A percentile compares a stretch with the other conserved stretches of the same genome.
phyloP scores from a whole-genome alignment of 2,888 invertebrate genomes.

The Nephrotoma appendiculata region DNA sequence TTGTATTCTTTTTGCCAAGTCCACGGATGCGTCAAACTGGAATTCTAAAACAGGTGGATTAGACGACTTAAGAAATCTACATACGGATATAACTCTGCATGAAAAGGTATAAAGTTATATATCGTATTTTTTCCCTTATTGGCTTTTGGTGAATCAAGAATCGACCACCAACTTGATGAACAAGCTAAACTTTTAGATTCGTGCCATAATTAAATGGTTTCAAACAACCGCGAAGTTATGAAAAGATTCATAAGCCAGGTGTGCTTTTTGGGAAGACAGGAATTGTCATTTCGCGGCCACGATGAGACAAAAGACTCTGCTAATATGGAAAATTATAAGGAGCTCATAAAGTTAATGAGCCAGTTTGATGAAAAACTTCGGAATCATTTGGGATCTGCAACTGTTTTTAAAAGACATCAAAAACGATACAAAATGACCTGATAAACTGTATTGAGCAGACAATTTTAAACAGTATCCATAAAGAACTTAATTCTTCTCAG shows the following conservation, averaged over 20 bases:
- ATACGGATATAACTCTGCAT: background rate
- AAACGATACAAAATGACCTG: background rate
- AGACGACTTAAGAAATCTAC: background rate
- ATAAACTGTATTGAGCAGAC: too few species aligned
- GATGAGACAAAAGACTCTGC: background rate
- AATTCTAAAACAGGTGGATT: background rate
- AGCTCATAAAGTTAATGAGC: background rate
- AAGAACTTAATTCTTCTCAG: background rate
- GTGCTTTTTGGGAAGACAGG: too few species aligned
- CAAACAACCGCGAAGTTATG: background rate
- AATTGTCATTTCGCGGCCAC: background rate
- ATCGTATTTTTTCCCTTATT: too few species aligned
- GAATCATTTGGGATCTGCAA: background rate
- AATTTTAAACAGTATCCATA: background rate
- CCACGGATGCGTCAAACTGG: background rate
- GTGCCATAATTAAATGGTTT: background rate
- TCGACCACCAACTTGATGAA: background rate
- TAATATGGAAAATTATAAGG: background rate
- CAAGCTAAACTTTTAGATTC: background rate
- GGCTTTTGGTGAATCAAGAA: background rate
- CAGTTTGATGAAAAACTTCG: background rate
- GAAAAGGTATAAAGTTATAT: too few species aligned
- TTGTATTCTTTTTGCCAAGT: background rate
- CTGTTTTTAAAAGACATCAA: background rate
- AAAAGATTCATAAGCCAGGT: too few species aligned